phyloP scores from a whole-genome alignment of 1,140 invertebrate species.

The Drosophila paulistorum region DNA sequence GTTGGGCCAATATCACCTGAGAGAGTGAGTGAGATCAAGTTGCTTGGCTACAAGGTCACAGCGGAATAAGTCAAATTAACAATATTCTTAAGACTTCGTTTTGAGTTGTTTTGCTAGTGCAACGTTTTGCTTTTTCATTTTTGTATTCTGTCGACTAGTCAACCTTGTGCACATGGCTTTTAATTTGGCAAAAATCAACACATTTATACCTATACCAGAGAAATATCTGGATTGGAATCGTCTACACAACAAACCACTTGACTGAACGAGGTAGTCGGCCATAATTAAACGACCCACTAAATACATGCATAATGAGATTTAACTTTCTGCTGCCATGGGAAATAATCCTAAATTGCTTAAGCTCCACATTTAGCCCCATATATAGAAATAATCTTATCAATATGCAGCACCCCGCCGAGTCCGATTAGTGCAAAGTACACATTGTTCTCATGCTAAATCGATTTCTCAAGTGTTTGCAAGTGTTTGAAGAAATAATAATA shows the following conservation, averaged over 20 bases:
- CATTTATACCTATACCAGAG: constrained; percentile 7
- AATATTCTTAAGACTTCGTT: constrained; percentile 56
- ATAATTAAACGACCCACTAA: constrained; percentile 49
- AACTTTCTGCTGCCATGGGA: constrained; percentile 7
- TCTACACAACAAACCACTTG: constrained; percentile 41
- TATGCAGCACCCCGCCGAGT: not conserved
- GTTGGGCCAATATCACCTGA: constrained; percentile 4
- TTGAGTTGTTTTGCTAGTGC: not conserved
- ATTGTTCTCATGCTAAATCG: not conserved
- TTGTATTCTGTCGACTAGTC: constrained; percentile 26
- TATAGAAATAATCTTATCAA: not conserved
- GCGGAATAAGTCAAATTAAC: constrained; percentile 19
- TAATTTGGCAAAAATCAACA: not conserved
- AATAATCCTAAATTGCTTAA: constrained; percentile 39
- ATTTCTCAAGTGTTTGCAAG: constrained; percentile 53
- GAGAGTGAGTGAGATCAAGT: constrained; percentile 5
- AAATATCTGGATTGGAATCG: not conserved
- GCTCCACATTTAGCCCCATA: not conserved
- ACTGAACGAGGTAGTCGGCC: constrained; percentile 16
- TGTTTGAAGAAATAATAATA: constrained; percentile 18
- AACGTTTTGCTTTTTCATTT: constrained; percentile 12
- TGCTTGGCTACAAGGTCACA: constrained; percentile 9
- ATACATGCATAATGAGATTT: constrained; percentile 54
- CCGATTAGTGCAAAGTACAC: constrained; percentile 4
- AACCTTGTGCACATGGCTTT: constrained; percentile 49